A percentile compares a stretch with the other conserved stretches of the same genome.
phyloP scores from a whole-genome alignment of 2,797 vertebrate species.

The Lacerta agilis region DNA sequence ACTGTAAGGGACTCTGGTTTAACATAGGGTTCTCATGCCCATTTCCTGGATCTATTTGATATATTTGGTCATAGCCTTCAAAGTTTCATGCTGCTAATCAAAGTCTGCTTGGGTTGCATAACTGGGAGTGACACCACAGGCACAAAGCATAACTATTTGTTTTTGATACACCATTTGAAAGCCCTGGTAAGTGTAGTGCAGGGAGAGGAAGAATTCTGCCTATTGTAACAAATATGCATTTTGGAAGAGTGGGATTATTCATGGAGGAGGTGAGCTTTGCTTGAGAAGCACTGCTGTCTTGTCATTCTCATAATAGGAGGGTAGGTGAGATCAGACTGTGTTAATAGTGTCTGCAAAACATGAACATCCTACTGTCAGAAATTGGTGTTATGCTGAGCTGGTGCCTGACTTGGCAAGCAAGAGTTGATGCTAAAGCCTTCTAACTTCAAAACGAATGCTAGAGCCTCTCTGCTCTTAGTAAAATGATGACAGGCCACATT shows the following conservation, averaged over 20 bases:
- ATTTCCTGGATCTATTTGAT: background rate
- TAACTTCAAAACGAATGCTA: background rate
- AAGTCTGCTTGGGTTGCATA: background rate
- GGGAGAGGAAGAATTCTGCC: background rate
- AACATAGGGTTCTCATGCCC: no score
- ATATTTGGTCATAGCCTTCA: background rate
- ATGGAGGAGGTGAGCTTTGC: constrained; percentile 1
- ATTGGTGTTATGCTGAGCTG: no score
- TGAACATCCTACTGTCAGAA: background rate
- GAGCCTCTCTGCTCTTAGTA: background rate
- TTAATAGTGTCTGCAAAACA: background rate
- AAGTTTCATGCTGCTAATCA: no score
- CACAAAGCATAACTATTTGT: background rate
- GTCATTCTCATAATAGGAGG: background rate
- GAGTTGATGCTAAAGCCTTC: background rate
- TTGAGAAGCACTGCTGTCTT: constrained; percentile 10
- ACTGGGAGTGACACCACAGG: background rate
- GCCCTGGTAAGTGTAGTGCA: background rate
- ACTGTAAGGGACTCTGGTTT: background rate
- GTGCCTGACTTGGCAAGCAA: background rate
- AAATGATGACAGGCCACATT: background rate
- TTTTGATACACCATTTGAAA: background rate
- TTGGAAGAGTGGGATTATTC: background rate
- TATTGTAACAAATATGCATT: background rate
- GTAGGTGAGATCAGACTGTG: fast-evolving